Base-by-base conservation (phyloP, 2,113 vertebrate genomes). In the Hoplias malabaricus region DNA sequence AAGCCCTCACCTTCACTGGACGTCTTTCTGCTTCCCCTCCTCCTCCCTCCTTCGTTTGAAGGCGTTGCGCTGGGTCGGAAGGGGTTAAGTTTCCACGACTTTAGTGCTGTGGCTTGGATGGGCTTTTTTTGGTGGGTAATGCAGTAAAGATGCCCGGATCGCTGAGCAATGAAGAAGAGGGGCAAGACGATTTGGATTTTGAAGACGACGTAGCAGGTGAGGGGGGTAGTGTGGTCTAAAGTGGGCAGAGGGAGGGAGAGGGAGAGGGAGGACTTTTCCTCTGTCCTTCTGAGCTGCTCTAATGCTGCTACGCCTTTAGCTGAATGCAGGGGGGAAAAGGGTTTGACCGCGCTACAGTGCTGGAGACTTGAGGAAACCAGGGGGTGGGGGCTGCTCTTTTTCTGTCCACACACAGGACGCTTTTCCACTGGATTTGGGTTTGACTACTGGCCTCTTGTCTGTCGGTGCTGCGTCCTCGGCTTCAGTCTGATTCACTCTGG, bases 141-240 rank as follows among this genome's bases (percentile, higher is more conserved):
- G 92, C 90, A 88, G 87, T 92, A 90, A 92, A 91, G 89, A 94
- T 94, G 93, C 93, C 93, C 86, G 93, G 93, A 88, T 93, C 93
- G 84, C 89, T 93, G 85, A 94, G 93, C 87, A 93, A 92, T 90
- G 93, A 93, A 91, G 93, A 94, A 87, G 92, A 94, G 88, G 91
- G 88, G 86, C 92, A 90, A 81, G 92, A 94, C 91, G 93, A 93
- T 87, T 90, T 93, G 93, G 93, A 93, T 90, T 93, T 93, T 89
- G 93, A 92, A 89, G 92, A 93, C 91, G 93, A 93, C 82, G 86
- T 94, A 89, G 92, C 93, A 94, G 93, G 93, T 94, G 92, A 92
- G 92, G 83, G 86, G 78, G 62, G 79, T 72, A 75, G 82, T 68
- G 80, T 84, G 84, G 81, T 81, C 82, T 84, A 46, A 57, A 29